Evolutionary conservation across 2,113 vertebrate species (phyloP).

Genomic region (Triplophysa rosa): DNA sequence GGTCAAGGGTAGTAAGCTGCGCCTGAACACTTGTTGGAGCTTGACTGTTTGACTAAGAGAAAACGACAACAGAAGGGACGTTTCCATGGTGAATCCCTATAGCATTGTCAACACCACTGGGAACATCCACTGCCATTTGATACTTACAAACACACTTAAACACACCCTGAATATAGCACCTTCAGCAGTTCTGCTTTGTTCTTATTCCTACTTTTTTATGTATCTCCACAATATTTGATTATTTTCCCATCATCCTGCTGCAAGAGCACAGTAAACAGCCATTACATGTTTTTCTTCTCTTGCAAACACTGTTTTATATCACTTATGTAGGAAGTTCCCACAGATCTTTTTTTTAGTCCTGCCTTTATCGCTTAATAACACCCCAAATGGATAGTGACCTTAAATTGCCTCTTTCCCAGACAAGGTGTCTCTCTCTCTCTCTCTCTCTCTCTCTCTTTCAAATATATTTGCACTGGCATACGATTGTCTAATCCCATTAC

Average conservation of each 20-base stretch:
- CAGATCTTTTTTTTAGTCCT: conserved; percentile 65
- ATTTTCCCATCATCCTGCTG: not conserved
- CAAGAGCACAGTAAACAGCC: not conserved
- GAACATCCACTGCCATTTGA: conserved; percentile 44
- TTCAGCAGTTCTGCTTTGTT: not conserved
- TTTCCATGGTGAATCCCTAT: conserved; percentile 51
- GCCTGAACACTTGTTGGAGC: conserved; percentile 40
- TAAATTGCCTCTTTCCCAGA: conserved; percentile 59
- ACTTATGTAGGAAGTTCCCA: conserved; percentile 47
- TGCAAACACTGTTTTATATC: conserved; percentile 44
- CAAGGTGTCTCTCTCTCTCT: conserved; percentile 10
- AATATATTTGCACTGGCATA: no score
- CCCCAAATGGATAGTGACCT: conserved; percentile 67
- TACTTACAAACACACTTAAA: not conserved
- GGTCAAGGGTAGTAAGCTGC: not conserved
- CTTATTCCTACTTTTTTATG: not conserved
- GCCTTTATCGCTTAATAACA: conserved; percentile 54
- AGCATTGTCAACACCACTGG: conserved; percentile 43
- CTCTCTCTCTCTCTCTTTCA: conserved; percentile 30
- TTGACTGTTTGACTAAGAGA: conserved; percentile 43
- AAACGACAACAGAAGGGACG: conserved; percentile 55
- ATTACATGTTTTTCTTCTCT: conserved; percentile 42
- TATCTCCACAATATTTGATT: not conserved
- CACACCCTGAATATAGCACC: not conserved
- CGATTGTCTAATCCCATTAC: not conserved